These are phyloP conservation scores for Podotricha telesiphe DNA, from an alignment of 2,888 invertebrate genomes.

Conservation along the genomic window DNA sequence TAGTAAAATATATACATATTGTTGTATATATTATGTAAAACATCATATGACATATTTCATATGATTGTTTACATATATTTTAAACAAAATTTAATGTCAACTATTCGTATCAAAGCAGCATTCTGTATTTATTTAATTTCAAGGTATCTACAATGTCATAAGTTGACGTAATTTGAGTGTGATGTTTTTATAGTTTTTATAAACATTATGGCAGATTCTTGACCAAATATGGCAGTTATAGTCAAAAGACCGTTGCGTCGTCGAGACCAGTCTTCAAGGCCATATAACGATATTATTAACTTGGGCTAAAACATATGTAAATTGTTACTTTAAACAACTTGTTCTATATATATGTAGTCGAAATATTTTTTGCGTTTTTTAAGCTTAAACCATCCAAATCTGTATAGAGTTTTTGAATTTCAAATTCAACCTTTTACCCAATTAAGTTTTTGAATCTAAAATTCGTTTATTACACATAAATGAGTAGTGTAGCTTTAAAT, in stretches of 20 bases:
- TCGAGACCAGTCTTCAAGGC: constrained; percentile 33
- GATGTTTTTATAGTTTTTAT: constrained; percentile 30
- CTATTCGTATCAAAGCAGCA: neutral
- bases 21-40: too few relatives aligned
- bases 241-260: constrained; percentile 34
- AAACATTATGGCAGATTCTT: constrained; percentile 31
- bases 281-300: constrained; percentile 21
- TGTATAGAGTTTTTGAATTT: too few relatives aligned
- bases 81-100: neutral
- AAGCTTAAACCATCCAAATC: too few relatives aligned
- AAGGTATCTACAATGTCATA: constrained; percentile 42
- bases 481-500: too few relatives aligned
- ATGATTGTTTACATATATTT: too few relatives aligned
- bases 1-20: too few relatives aligned
- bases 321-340: neutral
- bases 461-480: too few relatives aligned
- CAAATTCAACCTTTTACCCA: too few relatives aligned
- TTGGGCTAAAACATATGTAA: constrained; percentile 10
- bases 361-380: too few relatives aligned
- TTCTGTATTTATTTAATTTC: constrained; percentile 17
- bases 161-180: constrained; percentile 41
- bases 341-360: too few relatives aligned
- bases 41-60: too few relatives aligned
- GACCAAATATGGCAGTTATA: constrained; percentile 42
- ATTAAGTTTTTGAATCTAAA: too few relatives aligned